Percentiles rank a stretch among this genome's conserved stretches.
Evolutionary conservation across 2,797 vertebrate genomes (phyloP).

Genomic region (Gadopsis bispinosus): DNA sequence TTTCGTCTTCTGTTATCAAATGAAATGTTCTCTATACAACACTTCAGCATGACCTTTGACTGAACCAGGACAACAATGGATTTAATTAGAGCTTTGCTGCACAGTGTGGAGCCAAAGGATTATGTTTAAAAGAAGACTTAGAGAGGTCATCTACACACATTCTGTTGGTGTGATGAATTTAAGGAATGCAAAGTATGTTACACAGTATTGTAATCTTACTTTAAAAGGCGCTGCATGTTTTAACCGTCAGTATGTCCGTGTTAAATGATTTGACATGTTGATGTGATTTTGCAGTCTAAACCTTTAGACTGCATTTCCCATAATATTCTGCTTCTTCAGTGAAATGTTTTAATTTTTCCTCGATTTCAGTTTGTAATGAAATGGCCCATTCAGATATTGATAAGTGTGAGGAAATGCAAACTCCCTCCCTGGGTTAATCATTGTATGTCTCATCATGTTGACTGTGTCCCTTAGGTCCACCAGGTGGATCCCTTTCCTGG

Average conservation of each 20-base stretch:
- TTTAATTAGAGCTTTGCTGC: slow-evolving; percentile 39
- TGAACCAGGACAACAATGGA: slow-evolving; percentile 35
- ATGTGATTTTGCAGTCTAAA: not conserved
- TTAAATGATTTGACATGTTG: not conserved
- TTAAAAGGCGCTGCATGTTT: slow-evolving; percentile 4
- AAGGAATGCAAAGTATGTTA: not conserved
- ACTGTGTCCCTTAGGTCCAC: no score
- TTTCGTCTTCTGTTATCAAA: slow-evolving; percentile 36
- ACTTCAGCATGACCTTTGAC: slow-evolving; percentile 36
- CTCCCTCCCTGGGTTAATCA: no score
- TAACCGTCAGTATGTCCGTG: not conserved
- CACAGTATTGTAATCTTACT: not conserved
- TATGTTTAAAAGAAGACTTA: slow-evolving; percentile 31
- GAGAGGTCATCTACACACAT: slow-evolving; percentile 7
- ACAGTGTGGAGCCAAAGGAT: slow-evolving; percentile 34
- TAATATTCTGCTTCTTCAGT: not conserved
- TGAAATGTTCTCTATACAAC: slow-evolving; percentile 46
- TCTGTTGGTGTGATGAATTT: not conserved
- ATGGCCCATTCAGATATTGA: no score
- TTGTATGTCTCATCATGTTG: no score
- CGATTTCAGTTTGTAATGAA: not conserved
- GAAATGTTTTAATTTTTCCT: not conserved
- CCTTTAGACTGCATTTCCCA: not conserved
- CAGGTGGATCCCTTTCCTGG: no score
- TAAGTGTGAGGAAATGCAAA: no score